Conservation (phyloP, 1,140 invertebrate species). For the Mamestra configurata region DNA sequence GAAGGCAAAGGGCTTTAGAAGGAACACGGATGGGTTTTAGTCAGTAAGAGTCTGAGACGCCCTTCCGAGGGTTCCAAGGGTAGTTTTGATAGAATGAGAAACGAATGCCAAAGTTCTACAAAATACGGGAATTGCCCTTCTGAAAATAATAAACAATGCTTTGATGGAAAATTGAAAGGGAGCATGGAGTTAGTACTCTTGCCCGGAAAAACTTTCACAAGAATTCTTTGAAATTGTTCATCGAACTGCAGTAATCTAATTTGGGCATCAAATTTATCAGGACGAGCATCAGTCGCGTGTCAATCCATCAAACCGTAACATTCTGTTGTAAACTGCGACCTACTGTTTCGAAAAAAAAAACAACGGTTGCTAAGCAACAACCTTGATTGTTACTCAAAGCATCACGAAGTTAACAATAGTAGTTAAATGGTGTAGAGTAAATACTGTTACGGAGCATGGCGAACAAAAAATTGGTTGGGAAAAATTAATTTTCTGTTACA, state of each 20-base stretch:
- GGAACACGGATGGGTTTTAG: too few relatives aligned
- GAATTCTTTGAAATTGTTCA: neutral
- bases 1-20: too few relatives aligned
- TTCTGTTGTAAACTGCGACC: slow-evolving; percentile 70
- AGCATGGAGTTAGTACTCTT: too few relatives aligned
- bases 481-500: slow-evolving; percentile 19
- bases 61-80: too few relatives aligned
- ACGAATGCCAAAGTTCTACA: too few relatives aligned
- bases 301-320: slow-evolving; percentile 69
- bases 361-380: slow-evolving; percentile 57
- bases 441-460: slow-evolving; percentile 4
- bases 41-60: too few relatives aligned
- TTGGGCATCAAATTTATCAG: slow-evolving; percentile 51
- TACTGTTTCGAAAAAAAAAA: slow-evolving; percentile 66
- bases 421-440: slow-evolving; percentile 31
- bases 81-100: too few relatives aligned
- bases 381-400: slow-evolving; percentile 70
- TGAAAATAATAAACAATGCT: too few relatives aligned
- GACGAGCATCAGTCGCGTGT: slow-evolving; percentile 65
- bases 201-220: too few relatives aligned
- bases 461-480: slow-evolving; percentile 1
- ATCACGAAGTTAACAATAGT: slow-evolving; percentile 56
- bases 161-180: too few relatives aligned
- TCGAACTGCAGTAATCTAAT: slow-evolving; percentile 6
- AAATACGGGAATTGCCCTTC: too few relatives aligned